These are phyloP conservation scores for Oreochromis grahami DNA, from an alignment of 2,797 vertebrate species.

Conservation along the genomic window DNA sequence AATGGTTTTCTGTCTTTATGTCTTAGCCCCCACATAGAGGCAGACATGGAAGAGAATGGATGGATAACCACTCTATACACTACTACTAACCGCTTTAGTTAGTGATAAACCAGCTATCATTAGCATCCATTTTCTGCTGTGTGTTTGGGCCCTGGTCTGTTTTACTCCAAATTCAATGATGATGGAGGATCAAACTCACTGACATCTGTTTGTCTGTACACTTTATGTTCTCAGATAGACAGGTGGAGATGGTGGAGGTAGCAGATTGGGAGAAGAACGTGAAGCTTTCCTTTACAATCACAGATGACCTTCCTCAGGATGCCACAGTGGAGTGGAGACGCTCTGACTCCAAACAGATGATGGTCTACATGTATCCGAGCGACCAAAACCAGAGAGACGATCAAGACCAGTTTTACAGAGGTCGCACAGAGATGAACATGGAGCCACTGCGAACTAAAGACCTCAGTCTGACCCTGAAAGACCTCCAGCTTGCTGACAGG, in stretches of 20 bases:
- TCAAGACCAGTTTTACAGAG: not conserved
- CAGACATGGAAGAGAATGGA: too few relatives aligned
- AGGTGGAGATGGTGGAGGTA: not conserved
- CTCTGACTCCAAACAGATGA: not conserved
- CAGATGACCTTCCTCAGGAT: not conserved
- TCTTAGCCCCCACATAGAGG: too few relatives aligned
- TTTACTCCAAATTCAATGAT: not conserved
- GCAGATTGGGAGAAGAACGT: not conserved
- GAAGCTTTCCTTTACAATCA: not conserved
- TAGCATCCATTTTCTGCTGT: not conserved
- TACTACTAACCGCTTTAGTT: not conserved
- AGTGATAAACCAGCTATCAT: not conserved
- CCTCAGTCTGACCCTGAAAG: rapidly evolving
- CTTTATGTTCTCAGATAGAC: not conserved
- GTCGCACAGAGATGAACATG: not conserved
- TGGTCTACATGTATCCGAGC: not conserved
- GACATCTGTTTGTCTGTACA: rapidly evolving
- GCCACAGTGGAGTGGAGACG: not conserved
- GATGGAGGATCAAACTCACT: not conserved
- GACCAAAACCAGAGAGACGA: not conserved
- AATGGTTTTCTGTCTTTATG: not conserved
- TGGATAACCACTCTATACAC: not conserved
- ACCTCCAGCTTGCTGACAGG: not conserved
- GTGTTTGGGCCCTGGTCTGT: not conserved
- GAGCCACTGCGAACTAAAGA: not conserved